Percentiles rank a stretch among this genome's conserved stretches.
phyloP scores from a whole-genome alignment of 2,888 invertebrate genomes.

The Glaucopsyche alexis region DNA sequence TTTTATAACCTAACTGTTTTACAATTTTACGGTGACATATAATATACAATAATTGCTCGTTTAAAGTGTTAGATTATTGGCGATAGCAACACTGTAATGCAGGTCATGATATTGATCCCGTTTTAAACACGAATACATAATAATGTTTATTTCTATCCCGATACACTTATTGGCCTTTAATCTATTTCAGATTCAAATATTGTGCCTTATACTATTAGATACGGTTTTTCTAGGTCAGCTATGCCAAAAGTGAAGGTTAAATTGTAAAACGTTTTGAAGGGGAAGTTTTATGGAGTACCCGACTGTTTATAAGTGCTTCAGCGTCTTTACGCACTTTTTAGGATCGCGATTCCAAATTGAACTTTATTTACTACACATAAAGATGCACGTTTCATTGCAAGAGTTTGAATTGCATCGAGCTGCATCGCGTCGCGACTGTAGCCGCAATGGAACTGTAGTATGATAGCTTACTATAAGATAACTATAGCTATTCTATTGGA shows the following conservation, averaged over 20 bases:
- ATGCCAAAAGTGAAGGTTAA: constrained; percentile 7
- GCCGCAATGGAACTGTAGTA: too few species aligned
- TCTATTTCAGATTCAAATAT: constrained; percentile 18
- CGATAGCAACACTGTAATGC: constrained; percentile 34
- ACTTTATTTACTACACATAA: too few species aligned
- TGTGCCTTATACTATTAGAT: constrained; percentile 8
- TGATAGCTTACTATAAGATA: too few species aligned
- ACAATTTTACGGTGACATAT: too few species aligned
- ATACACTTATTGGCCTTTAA: constrained; percentile 26
- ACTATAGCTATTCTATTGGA: too few species aligned
- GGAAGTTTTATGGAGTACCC: neutral
- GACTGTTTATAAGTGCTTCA: neutral
- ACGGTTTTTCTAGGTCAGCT: neutral
- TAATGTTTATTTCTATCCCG: constrained; percentile 21
- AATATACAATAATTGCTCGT: too few species aligned
- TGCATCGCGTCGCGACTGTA: too few species aligned
- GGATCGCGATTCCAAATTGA: too few species aligned
- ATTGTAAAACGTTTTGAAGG: constrained; percentile 5
- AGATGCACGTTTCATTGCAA: too few species aligned
- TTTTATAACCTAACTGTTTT: too few species aligned
- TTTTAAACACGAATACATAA: constrained; percentile 32
- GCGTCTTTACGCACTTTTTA: neutral
- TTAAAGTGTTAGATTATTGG: constrained; percentile 30
- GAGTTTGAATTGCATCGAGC: too few species aligned
- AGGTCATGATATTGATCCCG: constrained; percentile 37